A percentile compares a stretch with the other conserved stretches of the same genome.
These are phyloP conservation scores for Callimorpha dominula DNA, from an alignment of 2,888 invertebrate genomes.

Conservation along the genomic window DNA sequence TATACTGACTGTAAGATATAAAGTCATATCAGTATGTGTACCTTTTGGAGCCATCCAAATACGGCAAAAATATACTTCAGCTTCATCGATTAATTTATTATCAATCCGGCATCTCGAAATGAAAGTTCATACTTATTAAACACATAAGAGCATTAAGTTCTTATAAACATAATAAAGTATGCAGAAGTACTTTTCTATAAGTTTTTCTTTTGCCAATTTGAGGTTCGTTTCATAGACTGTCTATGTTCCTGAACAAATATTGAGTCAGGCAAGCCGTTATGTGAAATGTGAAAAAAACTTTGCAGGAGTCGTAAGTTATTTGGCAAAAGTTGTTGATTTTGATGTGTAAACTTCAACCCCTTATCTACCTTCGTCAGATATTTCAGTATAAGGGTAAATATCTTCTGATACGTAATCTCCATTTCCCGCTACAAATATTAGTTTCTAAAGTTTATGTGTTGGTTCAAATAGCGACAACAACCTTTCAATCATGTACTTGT, in stretches of 20 bases:
- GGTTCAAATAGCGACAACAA: too few species aligned
- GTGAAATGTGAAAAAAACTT: slow-evolving; percentile 19
- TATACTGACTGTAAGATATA: neutral
- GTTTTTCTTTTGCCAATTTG: neutral
- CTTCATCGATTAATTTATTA: neutral
- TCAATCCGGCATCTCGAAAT: neutral
- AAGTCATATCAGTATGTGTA: neutral
- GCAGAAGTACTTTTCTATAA: neutral
- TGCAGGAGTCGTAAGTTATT: slow-evolving; percentile 8
- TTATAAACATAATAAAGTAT: neutral
- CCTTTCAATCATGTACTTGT: too few species aligned
- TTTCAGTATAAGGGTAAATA: slow-evolving; percentile 20
- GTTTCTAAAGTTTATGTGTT: neutral
- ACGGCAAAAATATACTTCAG: neutral
- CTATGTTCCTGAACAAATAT: slow-evolving; percentile 32
- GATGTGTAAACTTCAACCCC: slow-evolving; percentile 19
- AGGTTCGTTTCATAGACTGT: neutral
- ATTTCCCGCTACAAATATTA: neutral
- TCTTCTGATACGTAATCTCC: slow-evolving; percentile 1
- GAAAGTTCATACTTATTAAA: neutral
- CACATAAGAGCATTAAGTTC: neutral
- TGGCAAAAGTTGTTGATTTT: slow-evolving; percentile 25
- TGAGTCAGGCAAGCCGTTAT: slow-evolving; percentile 16
- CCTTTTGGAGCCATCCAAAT: neutral
- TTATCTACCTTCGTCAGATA: slow-evolving; percentile 7